phyloP scores from a whole-genome alignment of 2,888 invertebrate species.

The Orthosia gothica region DNA sequence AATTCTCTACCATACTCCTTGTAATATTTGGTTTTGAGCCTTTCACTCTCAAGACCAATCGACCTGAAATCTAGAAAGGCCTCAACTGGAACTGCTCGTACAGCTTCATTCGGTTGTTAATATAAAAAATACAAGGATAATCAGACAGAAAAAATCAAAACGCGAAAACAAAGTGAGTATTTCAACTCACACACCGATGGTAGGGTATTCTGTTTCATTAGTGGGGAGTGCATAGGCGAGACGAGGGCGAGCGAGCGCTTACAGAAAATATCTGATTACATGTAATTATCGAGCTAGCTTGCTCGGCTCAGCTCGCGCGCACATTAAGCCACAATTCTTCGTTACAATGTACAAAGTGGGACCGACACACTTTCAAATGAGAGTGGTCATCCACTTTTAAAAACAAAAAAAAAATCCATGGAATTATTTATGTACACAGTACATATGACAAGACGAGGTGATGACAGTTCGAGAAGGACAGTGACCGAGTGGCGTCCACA shows the following conservation, averaged over 20 bases:
- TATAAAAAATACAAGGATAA: not conserved
- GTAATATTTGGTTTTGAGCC: not conserved
- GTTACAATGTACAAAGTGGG: constrained; percentile 12
- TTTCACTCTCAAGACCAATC: not conserved
- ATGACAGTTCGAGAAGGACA: too few relatives aligned
- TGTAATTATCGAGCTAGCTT: constrained; percentile 82
- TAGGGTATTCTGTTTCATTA: constrained; percentile 82
- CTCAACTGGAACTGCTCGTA: not conserved
- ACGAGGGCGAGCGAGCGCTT: constrained; percentile 82
- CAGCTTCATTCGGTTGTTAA: not conserved
- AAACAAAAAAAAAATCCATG: not conserved
- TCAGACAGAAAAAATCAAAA: not conserved
- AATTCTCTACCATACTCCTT: too few relatives aligned
- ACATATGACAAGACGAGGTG: too few relatives aligned
- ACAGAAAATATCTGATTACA: constrained; percentile 91
- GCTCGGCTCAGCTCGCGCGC: constrained; percentile 8
- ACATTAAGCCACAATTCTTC: constrained; percentile 52
- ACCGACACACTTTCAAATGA: not conserved
- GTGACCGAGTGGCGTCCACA: too few relatives aligned
- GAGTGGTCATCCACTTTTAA: not conserved
- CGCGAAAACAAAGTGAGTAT: constrained; percentile 41
- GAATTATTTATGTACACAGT: too few relatives aligned
- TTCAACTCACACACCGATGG: constrained; percentile 60
- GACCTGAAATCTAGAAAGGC: not conserved
- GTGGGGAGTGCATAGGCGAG: constrained; percentile 83